Evolutionary conservation across 2,888 invertebrate species (phyloP), one percentile per base, ranked within the genome.

Genomic region (Tupiocoris notatus): DNA sequence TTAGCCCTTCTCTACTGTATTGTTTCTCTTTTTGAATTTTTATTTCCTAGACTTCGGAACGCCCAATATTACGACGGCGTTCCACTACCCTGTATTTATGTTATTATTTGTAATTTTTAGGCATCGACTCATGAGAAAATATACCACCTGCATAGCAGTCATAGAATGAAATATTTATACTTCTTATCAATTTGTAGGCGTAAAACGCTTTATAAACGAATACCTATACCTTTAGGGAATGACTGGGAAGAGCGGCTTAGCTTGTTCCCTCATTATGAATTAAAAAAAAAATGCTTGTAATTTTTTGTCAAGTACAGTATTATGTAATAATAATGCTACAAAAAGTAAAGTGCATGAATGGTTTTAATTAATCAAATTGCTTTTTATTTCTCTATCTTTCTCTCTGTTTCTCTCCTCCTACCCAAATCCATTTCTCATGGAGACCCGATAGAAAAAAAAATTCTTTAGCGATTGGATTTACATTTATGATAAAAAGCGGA

Each of bases 321-420:
- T 80, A 80, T 80, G 80, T 80, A 80, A 79, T 80, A 80, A 80
- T 80, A 79, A 79, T 80, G 80, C 80, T 80, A 80, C 79, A 78
- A 79, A 39, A 39, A 80, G 79, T 80, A 80, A 80, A 80, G 80
- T 80, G 80, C 80, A 80, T 80, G 80, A 80, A 78, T 79, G 79
- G 79, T 80, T 80, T 80, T 78, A 80, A 80, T 80, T 80, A 80
- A 80, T 79, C 79, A 78, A 79, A 78, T 79, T 78, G 80, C 80
- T 80, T 80, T 80, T 80, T 80, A 80, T 80, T 80, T 80, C 78
- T 78, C 77, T 79, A 71, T 79, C 76, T 58, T 63, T 62, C 75
- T 77, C 77, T 73, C 71, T 71, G 57, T 77, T 61, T 71, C 77
- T 79, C 71, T 77, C 73, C 74, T 78, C 78, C 75, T 74, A 77